Conservation (phyloP, 2,888 invertebrate species). For the Poecilus cupreus region DNA sequence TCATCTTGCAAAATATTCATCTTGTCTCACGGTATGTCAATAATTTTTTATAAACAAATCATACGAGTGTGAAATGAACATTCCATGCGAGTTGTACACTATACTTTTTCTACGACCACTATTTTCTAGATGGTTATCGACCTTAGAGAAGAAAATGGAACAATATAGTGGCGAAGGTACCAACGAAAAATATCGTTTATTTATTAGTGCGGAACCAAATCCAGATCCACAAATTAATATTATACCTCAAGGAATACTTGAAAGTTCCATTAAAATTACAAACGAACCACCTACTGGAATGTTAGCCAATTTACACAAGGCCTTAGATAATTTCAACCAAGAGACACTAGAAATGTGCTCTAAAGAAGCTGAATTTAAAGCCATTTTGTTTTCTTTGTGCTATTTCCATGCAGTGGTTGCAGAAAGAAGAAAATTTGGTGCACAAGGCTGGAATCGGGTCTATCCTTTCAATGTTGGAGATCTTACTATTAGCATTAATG, state of each 20-base stretch:
- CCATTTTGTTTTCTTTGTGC: constrained; percentile 90
- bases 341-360: constrained; percentile 94
- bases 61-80: too few relatives aligned
- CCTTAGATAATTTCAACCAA: constrained; percentile 93
- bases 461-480: constrained; percentile 91
- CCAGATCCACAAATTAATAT: constrained; percentile 79
- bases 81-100: too few relatives aligned
- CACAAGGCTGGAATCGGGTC: constrained; percentile 92
- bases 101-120: too few relatives aligned
- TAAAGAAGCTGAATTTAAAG: constrained; percentile 95
- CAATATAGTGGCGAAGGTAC: constrained; percentile 83
- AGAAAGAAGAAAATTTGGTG: constrained; percentile 94
- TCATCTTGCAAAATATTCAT: constrained; percentile 94
- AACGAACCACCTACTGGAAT: constrained; percentile 97
- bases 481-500: constrained; percentile 93
- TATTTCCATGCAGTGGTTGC: constrained; percentile 97
- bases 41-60: neutral
- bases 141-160: constrained; percentile 93
- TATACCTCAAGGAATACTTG: constrained; percentile 90
- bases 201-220: constrained; percentile 92
- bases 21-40: constrained; percentile 78
- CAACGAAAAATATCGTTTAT: constrained; percentile 81
- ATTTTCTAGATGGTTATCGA: constrained; percentile 84
- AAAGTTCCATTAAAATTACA: constrained; percentile 95
- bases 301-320: constrained; percentile 95